Evolutionary conservation across 2,113 vertebrate genomes (phyloP), one percentile per base, ranked within the genome.

Genomic region (Centropus unirufus): DNA sequence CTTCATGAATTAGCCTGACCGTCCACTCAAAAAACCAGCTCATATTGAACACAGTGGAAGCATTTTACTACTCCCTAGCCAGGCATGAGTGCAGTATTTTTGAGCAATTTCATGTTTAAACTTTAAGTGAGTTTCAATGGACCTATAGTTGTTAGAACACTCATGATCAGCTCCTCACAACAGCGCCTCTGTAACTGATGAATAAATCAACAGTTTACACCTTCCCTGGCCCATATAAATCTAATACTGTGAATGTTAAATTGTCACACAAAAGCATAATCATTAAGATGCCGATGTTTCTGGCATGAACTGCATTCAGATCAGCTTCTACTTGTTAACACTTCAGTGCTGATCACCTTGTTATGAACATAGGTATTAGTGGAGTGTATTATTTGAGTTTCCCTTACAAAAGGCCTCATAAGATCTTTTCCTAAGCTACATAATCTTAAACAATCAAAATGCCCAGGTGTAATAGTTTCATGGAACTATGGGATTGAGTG

Each of bases 41-140:
- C 8, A 57, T 47, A 21, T 5, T 80, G 8, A 55, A 12, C 5
- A 76, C 42, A 8, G 7, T n/a, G 55, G 21, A 80, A 76, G 2
- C 18, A 23, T 2, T 1, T 0, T 29, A 20, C 23, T 66, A 61
- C 7, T 73, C 0, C 0, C 9, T 40, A 69, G 3, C 9, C 12
- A 59, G 23, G 8, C 26, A 23, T 3, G 6, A 6, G 1, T 47
- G 29, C 6, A 13, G 34, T 40, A 62, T 40, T 88, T 88, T 69
- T 64, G 30, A 80, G 39, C 44, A 82, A 52, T 49, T 42, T 29
- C 32, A 27, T 42, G 7, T 18, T 83, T 77, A 22, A 86, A 36
- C 17, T 92, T 86, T n/a, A 14, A 54, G 6, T 44, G 18, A 3
- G 6, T 83, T 89, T 83, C 40, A 54, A 17, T 36, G 62, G 27